Base-by-base conservation (phyloP, 2,888 invertebrate genomes). In the Phoenoteleia sp. region DNA sequence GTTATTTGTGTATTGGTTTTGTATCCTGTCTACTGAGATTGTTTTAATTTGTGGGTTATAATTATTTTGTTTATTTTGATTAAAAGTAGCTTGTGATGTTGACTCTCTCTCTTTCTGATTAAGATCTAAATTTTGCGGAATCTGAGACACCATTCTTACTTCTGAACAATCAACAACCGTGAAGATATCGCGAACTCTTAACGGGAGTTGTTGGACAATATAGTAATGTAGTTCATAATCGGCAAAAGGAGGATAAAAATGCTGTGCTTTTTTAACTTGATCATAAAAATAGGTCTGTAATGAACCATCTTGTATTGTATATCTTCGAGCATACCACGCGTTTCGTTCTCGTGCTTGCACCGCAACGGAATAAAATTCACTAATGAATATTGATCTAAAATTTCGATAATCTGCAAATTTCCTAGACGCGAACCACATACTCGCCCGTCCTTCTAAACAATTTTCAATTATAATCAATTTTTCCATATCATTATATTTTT, bases 221-320 rank as follows among this genome's bases (percentile, higher is more conserved):
- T 82, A 54, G 25, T 74, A 82, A 19, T 82, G 71, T 11, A 76
- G 5, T 64, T 76, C 82, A 39, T 64, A 76, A 11, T 60, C 25
- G 2, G 69, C 29, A 64, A 82, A 76, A 9, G 76, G 71, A 5
- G 67, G 82, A 23, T 64, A 25, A n/a, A 82, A 76, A 58, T 82
- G 15, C 21, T 19, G 49, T 0, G 82, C 52, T 49, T 33, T 49
- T 49, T 58, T 75, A 1, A 81, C 23, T 56, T 81, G 81, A 21
- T 69, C 54, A 60, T 52, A 69, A 47, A 81, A 81, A 67, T 81
- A 81, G 2, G 13, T 54, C 33, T 67, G 62, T 17, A 81, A 45
- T 13, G 75, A 75, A 25, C 29, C 67, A 33, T 81, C 69, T 15
- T 23, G 33, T 3, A 3, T 3, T 1, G 13, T 33, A 42, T 29